phyloP scores from a whole-genome alignment of 1,140 invertebrate species.

The Brachionus calyciflorus region DNA sequence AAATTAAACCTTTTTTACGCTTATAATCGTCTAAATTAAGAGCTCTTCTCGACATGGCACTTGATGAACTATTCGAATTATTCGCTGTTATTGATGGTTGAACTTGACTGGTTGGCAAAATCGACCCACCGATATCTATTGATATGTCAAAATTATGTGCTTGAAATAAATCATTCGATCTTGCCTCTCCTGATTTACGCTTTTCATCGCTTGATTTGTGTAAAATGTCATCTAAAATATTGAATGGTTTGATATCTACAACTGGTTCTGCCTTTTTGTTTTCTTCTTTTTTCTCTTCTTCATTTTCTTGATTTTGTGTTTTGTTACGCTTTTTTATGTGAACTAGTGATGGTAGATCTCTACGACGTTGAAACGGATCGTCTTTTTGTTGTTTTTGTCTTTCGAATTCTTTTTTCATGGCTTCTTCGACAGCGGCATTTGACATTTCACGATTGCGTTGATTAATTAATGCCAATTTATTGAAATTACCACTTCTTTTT shows the following conservation, averaged over 20 bases:
- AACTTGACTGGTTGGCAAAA: slow-evolving; percentile 15
- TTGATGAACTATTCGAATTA: background rate
- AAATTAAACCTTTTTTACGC: slow-evolving; percentile 40
- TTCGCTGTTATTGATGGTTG: background rate
- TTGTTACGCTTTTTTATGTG: background rate
- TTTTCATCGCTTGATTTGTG: background rate
- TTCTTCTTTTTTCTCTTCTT: background rate
- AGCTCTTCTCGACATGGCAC: background rate
- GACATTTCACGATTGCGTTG: slow-evolving; percentile 17
- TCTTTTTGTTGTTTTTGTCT: slow-evolving; percentile 34
- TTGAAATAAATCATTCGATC: slow-evolving; percentile 23
- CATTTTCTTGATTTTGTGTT: background rate
- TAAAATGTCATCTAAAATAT: background rate
- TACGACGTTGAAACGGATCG: slow-evolving; percentile 43
- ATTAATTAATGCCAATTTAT: slow-evolving; percentile 11
- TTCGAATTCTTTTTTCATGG: slow-evolving; percentile 46
- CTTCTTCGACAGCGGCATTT: slow-evolving; percentile 35
- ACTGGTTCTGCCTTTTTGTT: background rate
- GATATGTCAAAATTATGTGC: slow-evolving; percentile 41
- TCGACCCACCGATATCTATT: slow-evolving; percentile 9
- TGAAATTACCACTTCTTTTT: slow-evolving; percentile 42
- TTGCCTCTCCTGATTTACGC: background rate
- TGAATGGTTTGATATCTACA: background rate
- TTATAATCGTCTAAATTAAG: slow-evolving; percentile 45
- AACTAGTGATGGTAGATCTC: slow-evolving; percentile 17